Evolutionary conservation across 1,140 invertebrate genomes (phyloP).

Genomic region (Drosophila nasuta): DNA sequence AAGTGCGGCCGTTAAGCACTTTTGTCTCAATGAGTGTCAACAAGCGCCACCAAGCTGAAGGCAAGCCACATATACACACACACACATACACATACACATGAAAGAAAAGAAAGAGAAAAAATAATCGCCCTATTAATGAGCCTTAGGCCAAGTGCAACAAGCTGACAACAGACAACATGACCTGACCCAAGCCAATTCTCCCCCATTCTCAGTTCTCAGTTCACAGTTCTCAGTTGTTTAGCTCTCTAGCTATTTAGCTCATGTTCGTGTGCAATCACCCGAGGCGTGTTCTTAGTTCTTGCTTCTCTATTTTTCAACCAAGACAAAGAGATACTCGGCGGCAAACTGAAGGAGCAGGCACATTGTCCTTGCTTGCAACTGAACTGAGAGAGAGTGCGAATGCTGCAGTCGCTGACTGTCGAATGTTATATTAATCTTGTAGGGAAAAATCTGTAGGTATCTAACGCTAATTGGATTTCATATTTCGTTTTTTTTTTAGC

Average conservation of each 20-base stretch:
- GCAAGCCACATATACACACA: not conserved
- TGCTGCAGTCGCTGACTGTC: not conserved
- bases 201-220: not conserved
- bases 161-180: conserved; percentile 79
- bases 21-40: conserved; percentile 83
- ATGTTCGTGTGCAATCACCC: conserved; percentile 33
- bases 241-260: conserved; percentile 47
- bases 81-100: not conserved
- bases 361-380: not conserved
- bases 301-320: conserved; percentile 26
- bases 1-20: conserved; percentile 82
- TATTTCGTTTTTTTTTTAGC: conserved; percentile 55
- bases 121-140: conserved; percentile 83
- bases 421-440: not conserved
- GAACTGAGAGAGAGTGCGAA: not conserved
- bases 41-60: conserved; percentile 54
- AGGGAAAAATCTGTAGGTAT: not conserved
- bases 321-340: not conserved
- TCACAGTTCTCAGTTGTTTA: conserved; percentile 8
- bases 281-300: conserved; percentile 18
- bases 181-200: conserved; percentile 55
- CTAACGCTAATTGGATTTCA: conserved; percentile 73
- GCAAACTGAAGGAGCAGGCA: not conserved
- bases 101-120: conserved; percentile 46
- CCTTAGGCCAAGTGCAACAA: conserved; percentile 82